Evolutionary conservation across 2,797 vertebrate genomes (phyloP), one percentile per base, ranked within the genome.

Genomic region (Anguilla obscura): DNA sequence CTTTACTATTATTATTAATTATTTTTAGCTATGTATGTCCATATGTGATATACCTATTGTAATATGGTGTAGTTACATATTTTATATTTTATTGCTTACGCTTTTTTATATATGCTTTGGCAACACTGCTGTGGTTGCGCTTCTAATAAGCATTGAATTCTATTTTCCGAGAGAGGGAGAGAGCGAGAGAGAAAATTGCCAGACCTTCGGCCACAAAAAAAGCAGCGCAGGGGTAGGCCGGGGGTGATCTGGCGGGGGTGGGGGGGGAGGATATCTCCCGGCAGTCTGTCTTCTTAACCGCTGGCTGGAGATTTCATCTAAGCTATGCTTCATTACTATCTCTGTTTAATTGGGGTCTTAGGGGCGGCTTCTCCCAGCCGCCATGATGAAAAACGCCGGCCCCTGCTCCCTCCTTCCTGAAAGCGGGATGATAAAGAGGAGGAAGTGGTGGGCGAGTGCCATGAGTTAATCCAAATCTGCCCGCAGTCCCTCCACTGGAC

Each of bases 331-430:
- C 74, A 79, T 79, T 79, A 79, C 74, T 36, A 45, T 79, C 74
- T 40, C 74, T 40, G 4, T 79, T 79, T 79, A 79, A 79, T 79
- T 79, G 74, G 74, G 74, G 74, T 79, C 74, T 71, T 71, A 71
- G 69, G 69, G 69, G 69, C 27, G 36, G 74, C 74, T 45, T 79
- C 14, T 79, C 74, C 36, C 36, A 40, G 74, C 33, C 74, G 24
- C 74, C 74, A 30, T 14, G 30, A 79, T 79, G 74, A 45, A 79
- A 21, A 33, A 40, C 14, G 74, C 16, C 74, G 1, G 16, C 74
- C 74, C 30, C 74, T 79, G 74, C 36, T 45, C 74, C 4, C 33
- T 40, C 33, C 30, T 36, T 79, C 36, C 74, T 8, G 74, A 40
- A 79, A 45, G 36, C 33, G 6, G 74, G 33, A 79, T 79, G 33